Evolutionary conservation across 1,140 invertebrate genomes (phyloP).

Genomic region (Meloidogyne chitwoodi): DNA sequence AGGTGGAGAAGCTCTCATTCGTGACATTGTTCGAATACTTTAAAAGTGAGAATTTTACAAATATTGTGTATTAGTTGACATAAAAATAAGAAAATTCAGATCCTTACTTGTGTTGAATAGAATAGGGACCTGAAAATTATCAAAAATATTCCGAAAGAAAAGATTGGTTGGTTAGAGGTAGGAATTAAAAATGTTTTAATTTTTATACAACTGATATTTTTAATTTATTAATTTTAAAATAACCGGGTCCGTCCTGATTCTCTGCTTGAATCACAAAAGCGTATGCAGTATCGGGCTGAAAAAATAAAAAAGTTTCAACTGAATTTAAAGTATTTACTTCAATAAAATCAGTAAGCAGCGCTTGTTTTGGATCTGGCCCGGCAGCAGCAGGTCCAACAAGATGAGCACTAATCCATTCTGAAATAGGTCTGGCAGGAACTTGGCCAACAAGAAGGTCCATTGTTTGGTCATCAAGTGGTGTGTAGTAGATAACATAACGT

Average conservation of each 20-base stretch:
- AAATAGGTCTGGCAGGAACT: slow-evolving; percentile 52
- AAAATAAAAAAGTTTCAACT: background rate
- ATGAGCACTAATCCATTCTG: slow-evolving; percentile 51
- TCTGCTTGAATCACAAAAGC: slow-evolving; percentile 58
- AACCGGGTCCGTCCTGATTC: slow-evolving; percentile 56
- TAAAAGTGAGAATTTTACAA: background rate
- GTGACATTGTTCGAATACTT: slow-evolving; percentile 18
- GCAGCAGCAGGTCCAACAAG: slow-evolving; percentile 42
- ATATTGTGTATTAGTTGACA: no score
- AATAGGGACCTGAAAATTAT: slow-evolving; percentile 59
- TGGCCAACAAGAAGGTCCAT: slow-evolving; percentile 44
- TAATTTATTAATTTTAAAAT: no score
- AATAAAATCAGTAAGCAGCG: slow-evolving; percentile 49
- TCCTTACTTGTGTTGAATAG: slow-evolving; percentile 45
- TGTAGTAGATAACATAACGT: slow-evolving; percentile 59
- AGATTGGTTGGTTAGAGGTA: no score
- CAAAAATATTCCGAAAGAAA: no score
- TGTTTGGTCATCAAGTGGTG: slow-evolving; percentile 55
- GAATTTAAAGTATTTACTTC: slow-evolving; percentile 28
- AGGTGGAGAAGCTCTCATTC: slow-evolving; percentile 54
- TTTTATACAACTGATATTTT: no score
- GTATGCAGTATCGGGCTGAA: slow-evolving; percentile 47
- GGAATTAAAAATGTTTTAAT: no score
- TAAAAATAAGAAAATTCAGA: no score
- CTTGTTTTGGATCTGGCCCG: slow-evolving; percentile 51